Evolutionary conservation across 1,140 invertebrate genomes (phyloP), one percentile per base, ranked within the genome.

Genomic region (Drosophila santomea): DNA sequence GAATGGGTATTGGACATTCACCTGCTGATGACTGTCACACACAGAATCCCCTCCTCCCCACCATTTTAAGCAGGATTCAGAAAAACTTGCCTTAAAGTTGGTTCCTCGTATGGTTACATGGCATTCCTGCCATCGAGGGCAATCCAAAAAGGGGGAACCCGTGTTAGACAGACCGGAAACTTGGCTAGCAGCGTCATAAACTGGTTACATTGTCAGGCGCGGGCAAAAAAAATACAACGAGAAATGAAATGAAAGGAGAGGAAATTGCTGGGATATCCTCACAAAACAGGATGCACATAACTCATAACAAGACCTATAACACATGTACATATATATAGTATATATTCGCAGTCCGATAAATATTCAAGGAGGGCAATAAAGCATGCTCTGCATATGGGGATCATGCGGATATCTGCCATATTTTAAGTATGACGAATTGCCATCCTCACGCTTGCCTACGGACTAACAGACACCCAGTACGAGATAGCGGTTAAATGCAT

Each of bases 231-330:
- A 10, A 10, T 17, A 17, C n/a, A 43, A 45, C 23, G 52, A 38
- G 41, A 72, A 73, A 72, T 57, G 35, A 44, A 74, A 50, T 55
- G 23, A 55, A 74, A 64, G 52, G 36, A 58, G 64, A 71, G 66
- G 63, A 69, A 71, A 69, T 68, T 71, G 63, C 47, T 41, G 38
- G 66, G 14, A 72, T 50, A 48, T 71, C 44, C 51, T 50, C 68
- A 80, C 51, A 85, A 84, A 89, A 89, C 84, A 89, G 84, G 77
- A 89, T 84, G 84, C 85, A 78, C 23, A 76, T 83, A 74, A 88
- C 77, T 89, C 79, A 83, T 80, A 61, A 50, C 14, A 41, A 20
- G 39, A 36, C 43, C 63, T 25, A 44, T 71, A 58, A 71, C 69
- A 50, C 28, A 51, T 51, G 32, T 35, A 51, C 3, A 7, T 32